Conservation (phyloP, 2,113 vertebrate species). For the Prionailurus bengalensis region DNA sequence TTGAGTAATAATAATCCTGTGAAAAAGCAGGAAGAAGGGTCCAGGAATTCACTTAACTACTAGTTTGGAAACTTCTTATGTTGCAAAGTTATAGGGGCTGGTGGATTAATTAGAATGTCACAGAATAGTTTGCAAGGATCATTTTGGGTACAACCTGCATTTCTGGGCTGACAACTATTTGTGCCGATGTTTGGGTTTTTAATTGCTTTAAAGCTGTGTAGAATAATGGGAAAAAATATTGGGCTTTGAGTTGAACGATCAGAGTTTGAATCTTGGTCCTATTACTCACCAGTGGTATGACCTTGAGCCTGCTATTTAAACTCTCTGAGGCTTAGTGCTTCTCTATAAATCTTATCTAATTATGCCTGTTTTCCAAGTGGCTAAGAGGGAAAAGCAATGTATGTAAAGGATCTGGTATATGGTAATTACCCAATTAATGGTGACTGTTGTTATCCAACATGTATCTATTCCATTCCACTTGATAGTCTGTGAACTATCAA, state of each 20-base stretch:
- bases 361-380: background rate
- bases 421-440: background rate
- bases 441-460: background rate
- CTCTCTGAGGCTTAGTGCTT: background rate
- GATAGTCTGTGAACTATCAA: background rate
- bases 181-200: background rate
- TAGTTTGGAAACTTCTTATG: constrained; percentile 7
- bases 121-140: background rate
- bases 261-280: constrained; percentile 11
- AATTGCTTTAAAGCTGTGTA: background rate
- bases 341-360: constrained; percentile 5
- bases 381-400: background rate
- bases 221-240: background rate
- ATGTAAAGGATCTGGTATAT: background rate
- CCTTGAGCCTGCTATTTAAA: background rate
- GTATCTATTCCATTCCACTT: background rate
- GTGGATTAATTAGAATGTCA: constrained; percentile 50
- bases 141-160: constrained; percentile 20
- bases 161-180: background rate
- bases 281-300: background rate
- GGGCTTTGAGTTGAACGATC: background rate
- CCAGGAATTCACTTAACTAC: constrained; percentile 39
- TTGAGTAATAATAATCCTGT: background rate
- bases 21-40: background rate
- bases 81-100: constrained; percentile 26